Percentiles rank a stretch among this genome's conserved stretches.
Evolutionary conservation across 2,888 invertebrate species (phyloP).

Genomic region (Drosophila anomelani): DNA sequence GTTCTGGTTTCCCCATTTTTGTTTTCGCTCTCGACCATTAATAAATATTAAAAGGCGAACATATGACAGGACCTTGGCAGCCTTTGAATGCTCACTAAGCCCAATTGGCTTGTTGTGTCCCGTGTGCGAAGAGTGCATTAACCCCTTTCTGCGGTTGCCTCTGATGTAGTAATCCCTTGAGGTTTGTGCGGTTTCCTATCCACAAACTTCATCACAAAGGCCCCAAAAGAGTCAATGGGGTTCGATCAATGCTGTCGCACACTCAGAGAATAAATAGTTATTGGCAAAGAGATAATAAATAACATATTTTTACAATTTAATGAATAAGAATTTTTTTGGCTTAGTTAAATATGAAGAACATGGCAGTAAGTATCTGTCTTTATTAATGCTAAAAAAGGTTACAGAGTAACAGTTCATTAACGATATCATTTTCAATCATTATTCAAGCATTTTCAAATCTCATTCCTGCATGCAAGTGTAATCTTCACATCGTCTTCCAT

Average conservation of each 20-base stretch:
- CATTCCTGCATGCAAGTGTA: background rate
- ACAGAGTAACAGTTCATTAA: too few species aligned
- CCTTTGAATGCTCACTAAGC: slow-evolving; percentile 29
- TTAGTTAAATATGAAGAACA: too few species aligned
- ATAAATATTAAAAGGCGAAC: slow-evolving; percentile 66
- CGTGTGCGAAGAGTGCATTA: slow-evolving; percentile 51
- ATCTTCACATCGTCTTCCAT: background rate
- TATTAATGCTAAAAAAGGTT: background rate
- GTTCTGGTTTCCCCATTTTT: slow-evolving; percentile 40
- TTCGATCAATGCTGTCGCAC: slow-evolving; percentile 28
- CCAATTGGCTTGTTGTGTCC: slow-evolving; percentile 34
- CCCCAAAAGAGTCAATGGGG: slow-evolving; percentile 35
- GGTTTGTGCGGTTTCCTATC: slow-evolving; percentile 42
- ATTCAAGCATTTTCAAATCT: too few species aligned
- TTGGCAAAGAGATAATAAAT: background rate
- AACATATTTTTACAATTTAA: background rate
- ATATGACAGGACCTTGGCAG: slow-evolving; percentile 41
- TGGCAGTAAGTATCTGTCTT: background rate
- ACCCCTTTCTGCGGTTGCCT: slow-evolving; percentile 48
- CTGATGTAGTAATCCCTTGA: slow-evolving; percentile 45
- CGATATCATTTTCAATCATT: too few species aligned
- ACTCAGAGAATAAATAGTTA: slow-evolving; percentile 1
- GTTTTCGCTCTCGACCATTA: slow-evolving; percentile 55
- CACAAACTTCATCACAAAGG: slow-evolving; percentile 36
- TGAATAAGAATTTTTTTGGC: too few species aligned